Conservation (phyloP, 35 echinoderm and acorn worm genomes). For the Apostichopus parvimensis region DNA sequence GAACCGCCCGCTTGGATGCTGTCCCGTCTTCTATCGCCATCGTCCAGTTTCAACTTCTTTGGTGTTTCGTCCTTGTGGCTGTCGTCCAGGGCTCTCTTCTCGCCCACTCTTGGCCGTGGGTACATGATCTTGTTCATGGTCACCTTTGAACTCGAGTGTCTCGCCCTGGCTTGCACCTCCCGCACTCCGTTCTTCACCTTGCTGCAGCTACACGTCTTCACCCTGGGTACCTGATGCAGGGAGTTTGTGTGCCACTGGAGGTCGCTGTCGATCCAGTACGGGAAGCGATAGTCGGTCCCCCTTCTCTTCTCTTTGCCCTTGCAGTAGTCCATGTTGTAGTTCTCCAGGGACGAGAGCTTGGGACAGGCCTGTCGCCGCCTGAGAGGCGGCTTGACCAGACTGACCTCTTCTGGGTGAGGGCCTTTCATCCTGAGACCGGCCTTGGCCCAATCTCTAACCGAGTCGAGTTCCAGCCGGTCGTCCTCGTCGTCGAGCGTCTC, state of each 20-base stretch:
- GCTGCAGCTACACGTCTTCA: slow-evolving; percentile 43
- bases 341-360: slow-evolving; percentile 62
- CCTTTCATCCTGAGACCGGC: slow-evolving; percentile 50
- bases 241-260: not conserved
- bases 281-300: not conserved
- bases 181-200: not conserved
- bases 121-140: slow-evolving; percentile 41
- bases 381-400: slow-evolving; percentile 49
- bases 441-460: slow-evolving; percentile 65
- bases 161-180: not conserved
- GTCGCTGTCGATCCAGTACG: not conserved
- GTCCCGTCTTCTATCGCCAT: not conserved
- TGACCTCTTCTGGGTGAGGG: slow-evolving; percentile 45
- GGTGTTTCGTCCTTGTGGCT: not conserved
- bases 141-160: not conserved
- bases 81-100: not conserved
- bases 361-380: slow-evolving; percentile 52
- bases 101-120: not conserved
- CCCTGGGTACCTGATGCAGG: not conserved
- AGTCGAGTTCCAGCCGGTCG: slow-evolving; percentile 52
- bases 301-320: slow-evolving; percentile 37
- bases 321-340: slow-evolving; percentile 59
- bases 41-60: not conserved
- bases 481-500: slow-evolving; percentile 51
- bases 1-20: not conserved